Conservation (phyloP, 2,113 vertebrate genomes). For the Urocitellus parryii region DNA sequence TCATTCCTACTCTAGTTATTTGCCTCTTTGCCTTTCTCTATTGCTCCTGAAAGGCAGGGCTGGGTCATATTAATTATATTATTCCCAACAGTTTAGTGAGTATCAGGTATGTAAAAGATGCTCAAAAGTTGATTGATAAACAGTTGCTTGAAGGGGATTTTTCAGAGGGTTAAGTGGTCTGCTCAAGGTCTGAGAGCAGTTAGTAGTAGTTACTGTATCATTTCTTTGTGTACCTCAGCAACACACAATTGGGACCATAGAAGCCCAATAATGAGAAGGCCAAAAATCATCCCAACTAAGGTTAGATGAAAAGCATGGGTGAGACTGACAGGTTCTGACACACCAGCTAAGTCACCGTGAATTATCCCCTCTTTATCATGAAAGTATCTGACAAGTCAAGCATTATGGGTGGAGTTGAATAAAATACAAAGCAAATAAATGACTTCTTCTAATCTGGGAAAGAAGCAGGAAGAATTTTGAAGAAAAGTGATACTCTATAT, state of each 20-base stretch:
- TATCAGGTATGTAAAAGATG: neutral
- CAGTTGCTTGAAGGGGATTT: neutral
- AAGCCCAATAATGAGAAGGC: neutral
- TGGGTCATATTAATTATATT: neutral
- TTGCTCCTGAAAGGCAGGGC: neutral
- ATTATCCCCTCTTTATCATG: neutral
- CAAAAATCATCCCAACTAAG: neutral
- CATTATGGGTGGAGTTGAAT: neutral
- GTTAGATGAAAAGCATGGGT: neutral
- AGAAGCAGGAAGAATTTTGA: neutral
- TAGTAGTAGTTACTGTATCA: neutral
- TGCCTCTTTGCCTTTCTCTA: neutral
- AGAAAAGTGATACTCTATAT: neutral
- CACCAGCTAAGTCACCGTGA: neutral
- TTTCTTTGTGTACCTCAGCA: neutral
- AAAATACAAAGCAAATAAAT: conserved; percentile 48
- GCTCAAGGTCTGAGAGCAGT: neutral
- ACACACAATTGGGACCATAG: neutral
- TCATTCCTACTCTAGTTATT: neutral
- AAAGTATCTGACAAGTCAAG: neutral
- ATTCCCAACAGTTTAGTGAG: neutral
- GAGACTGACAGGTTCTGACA: neutral
- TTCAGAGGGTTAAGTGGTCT: neutral
- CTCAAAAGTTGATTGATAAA: neutral
- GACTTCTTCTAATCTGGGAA: neutral